Conservation (phyloP, 1,140 invertebrate genomes). For the Hirudo medicinalis region DNA sequence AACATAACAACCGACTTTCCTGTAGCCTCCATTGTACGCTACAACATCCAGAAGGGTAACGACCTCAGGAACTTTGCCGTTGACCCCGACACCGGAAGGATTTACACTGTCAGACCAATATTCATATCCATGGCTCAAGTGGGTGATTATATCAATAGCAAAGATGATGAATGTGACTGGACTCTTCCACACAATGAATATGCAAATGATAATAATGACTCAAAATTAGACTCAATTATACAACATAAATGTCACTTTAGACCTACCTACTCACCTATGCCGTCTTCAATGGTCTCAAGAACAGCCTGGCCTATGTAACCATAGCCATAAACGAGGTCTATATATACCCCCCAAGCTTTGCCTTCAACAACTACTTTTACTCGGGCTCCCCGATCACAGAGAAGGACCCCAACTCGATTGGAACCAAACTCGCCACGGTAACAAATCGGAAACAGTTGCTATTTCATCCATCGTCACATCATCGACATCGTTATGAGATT, state of each 20-base stretch:
- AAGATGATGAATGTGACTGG: too few species aligned
- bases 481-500: not conserved
- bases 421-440: not conserved
- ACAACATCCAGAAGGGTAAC: slow-evolving; percentile 15
- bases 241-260: not conserved
- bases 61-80: slow-evolving; percentile 11
- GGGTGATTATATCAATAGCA: too few species aligned
- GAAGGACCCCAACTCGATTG: not conserved
- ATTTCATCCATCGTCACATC: not conserved
- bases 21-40: slow-evolving; percentile 6
- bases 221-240: too few species aligned
- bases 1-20: not conserved
- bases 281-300: slow-evolving; percentile 18
- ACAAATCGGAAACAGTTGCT: not conserved
- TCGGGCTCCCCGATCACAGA: not conserved
- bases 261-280: slow-evolving; percentile 16
- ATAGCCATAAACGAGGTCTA: not conserved
- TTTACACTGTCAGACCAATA: slow-evolving; percentile 16
- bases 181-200: too few species aligned
- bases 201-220: too few species aligned
- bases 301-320: slow-evolving; percentile 6
- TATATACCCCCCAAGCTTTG: slow-evolving; percentile 19
- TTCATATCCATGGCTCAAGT: too few species aligned
- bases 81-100: slow-evolving; percentile 12
- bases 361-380: not conserved